Conservation (phyloP, 2,888 invertebrate genomes). For the Gisinianus flammeolus region DNA sequence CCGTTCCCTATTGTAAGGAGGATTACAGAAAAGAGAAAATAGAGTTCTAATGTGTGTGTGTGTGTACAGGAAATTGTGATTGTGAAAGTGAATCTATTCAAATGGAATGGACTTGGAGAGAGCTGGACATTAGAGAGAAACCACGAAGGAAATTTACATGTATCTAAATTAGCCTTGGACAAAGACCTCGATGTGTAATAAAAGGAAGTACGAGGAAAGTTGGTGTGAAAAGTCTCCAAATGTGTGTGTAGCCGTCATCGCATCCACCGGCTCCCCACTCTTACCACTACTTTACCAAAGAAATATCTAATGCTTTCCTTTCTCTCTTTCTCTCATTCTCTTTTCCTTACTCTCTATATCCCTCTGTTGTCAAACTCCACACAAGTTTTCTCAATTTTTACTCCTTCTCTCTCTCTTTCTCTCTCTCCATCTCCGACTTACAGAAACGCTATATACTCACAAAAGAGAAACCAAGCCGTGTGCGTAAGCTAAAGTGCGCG, state of each 20-base stretch:
- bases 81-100: not conserved
- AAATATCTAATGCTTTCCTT: too few species aligned
- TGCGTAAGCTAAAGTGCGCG: not conserved
- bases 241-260: not conserved
- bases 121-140: not conserved
- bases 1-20: too few species aligned
- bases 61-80: too few species aligned
- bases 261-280: too few species aligned
- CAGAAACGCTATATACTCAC: not conserved
- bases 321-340: too few species aligned
- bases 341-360: too few species aligned
- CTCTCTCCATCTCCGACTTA: not conserved
- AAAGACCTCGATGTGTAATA: not conserved
- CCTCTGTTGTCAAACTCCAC: too few species aligned
- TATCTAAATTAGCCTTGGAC: not conserved
- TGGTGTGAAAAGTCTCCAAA: not conserved
- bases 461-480: not conserved
- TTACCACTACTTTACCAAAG: too few species aligned
- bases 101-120: too few species aligned
- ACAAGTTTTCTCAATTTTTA: not conserved
- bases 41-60: too few species aligned
- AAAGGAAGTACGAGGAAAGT: not conserved
- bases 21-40: too few species aligned
- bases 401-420: not conserved
- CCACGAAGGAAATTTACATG: not conserved